Evolutionary conservation across 1,140 invertebrate species (phyloP).

Genomic region (Caenorhabditis inopinata): DNA sequence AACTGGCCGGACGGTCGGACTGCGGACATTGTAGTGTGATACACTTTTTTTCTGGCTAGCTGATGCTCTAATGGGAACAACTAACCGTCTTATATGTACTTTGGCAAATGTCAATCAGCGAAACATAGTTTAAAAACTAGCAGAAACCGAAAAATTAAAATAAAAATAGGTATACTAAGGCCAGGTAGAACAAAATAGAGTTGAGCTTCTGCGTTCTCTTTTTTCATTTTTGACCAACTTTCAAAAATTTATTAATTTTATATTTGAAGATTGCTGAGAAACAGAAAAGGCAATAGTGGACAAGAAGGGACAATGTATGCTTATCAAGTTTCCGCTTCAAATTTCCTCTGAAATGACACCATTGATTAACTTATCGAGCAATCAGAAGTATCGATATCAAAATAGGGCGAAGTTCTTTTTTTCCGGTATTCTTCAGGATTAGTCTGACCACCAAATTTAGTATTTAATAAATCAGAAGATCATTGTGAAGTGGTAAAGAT

Average conservation of each 20-base stretch:
- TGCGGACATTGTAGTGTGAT: not conserved
- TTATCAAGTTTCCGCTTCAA: not conserved
- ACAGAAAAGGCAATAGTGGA: not conserved
- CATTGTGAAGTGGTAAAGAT: too few species aligned
- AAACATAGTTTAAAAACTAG: too few species aligned
- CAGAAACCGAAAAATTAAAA: not conserved
- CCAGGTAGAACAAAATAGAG: not conserved
- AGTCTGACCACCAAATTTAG: too few species aligned
- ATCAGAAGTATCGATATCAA: not conserved
- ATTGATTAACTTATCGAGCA: not conserved
- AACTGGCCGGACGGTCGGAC: not conserved
- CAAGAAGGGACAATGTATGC: not conserved
- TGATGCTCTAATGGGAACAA: not conserved
- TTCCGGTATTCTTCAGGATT: not conserved
- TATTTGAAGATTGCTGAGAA: too few species aligned
- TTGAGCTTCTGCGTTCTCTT: not conserved
- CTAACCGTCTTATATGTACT: too few species aligned
- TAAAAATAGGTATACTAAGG: not conserved
- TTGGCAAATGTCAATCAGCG: too few species aligned
- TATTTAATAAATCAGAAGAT: too few species aligned
- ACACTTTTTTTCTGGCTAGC: constrained; percentile 3
- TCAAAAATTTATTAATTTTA: too few species aligned
- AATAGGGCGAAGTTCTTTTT: not conserved
- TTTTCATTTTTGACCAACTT: not conserved
- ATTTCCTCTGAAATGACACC: not conserved